Percentiles rank a stretch among this genome's conserved stretches.
Evolutionary conservation across 2,113 vertebrate genomes (phyloP).

Genomic region (Ploceus nigricollis): DNA sequence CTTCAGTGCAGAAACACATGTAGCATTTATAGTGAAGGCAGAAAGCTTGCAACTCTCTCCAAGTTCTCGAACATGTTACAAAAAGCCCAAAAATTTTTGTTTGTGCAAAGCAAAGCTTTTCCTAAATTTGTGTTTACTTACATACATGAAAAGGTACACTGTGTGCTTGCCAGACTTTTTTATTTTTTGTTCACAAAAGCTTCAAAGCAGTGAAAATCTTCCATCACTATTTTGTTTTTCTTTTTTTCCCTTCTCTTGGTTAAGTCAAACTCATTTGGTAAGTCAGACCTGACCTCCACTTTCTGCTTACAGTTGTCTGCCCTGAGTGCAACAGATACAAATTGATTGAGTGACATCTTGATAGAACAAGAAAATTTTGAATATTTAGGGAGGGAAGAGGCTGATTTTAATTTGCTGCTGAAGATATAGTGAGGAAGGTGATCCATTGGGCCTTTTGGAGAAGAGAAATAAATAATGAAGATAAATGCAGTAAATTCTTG

Average conservation of each 20-base stretch:
- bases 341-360: background rate
- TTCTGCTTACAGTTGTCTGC: background rate
- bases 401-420: background rate
- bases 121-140: background rate
- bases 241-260: background rate
- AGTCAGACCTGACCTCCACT: background rate
- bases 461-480: background rate
- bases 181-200: background rate
- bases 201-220: background rate
- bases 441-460: background rate
- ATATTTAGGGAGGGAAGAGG: background rate
- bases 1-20: background rate
- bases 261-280: background rate
- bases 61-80: background rate
- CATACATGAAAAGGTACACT: background rate
- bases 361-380: background rate
- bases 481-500: conserved; percentile 30
- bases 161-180: background rate
- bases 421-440: background rate
- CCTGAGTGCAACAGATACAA: background rate
- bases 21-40: background rate
- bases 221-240: background rate
- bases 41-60: background rate
- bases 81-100: background rate
- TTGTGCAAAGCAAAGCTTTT: background rate